Percentiles rank a stretch among this genome's conserved stretches.
These are phyloP conservation scores for Rotaria socialis DNA, from an alignment of 2,888 invertebrate species.

Conservation along the genomic window DNA sequence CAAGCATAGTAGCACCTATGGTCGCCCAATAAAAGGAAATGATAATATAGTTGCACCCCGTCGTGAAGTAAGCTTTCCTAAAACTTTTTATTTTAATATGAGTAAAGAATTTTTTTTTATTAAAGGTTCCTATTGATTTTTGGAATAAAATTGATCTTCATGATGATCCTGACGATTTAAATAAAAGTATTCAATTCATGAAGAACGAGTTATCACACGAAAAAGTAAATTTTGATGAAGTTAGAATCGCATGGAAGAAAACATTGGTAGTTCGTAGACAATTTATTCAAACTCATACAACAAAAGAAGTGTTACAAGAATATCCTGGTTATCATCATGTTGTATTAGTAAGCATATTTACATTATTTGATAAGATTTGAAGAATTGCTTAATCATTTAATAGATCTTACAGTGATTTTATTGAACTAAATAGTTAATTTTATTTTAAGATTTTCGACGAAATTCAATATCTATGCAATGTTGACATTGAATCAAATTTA, in stretches of 20 bases:
- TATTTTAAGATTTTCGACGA: background rate
- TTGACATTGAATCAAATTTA: background rate
- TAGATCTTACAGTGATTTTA: no score
- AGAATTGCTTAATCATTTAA: no score
- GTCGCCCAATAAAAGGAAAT: background rate
- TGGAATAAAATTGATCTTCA: background rate
- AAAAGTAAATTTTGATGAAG: background rate
- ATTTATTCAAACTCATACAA: background rate
- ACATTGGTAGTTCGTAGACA: background rate
- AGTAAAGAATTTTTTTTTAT: background rate
- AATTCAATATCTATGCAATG: background rate
- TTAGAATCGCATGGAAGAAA: background rate
- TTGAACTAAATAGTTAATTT: background rate
- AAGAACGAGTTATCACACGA: background rate
- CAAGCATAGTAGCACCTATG: background rate
- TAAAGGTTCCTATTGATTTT: background rate
- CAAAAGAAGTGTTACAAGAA: background rate
- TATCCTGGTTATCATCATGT: background rate
- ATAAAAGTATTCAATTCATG: background rate
- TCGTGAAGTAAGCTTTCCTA: background rate
- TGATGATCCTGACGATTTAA: background rate
- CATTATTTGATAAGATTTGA: background rate
- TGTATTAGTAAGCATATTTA: background rate
- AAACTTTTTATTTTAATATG: no score
- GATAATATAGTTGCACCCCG: background rate